phyloP scores from a whole-genome alignment of 2,113 vertebrate genomes.

The Ovis canadensis region DNA sequence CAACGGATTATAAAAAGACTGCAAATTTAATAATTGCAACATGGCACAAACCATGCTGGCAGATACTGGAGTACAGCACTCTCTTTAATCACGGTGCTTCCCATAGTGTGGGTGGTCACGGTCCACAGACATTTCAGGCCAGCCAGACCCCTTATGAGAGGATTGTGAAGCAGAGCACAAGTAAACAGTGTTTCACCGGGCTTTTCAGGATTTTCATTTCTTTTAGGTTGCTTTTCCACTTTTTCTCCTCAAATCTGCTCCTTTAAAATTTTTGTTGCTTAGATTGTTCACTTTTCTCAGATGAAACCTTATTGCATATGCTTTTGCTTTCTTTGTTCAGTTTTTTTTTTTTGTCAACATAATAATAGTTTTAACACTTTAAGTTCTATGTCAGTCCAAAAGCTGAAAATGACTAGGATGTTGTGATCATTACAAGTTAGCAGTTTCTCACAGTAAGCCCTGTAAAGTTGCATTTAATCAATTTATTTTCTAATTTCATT shows the following conservation, averaged over 20 bases:
- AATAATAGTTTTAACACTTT: neutral
- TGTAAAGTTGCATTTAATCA: neutral
- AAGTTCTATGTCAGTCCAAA: conserved; percentile 27
- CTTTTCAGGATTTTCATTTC: conserved; percentile 59
- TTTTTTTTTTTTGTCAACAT: neutral
- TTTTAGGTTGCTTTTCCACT: neutral
- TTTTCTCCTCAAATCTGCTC: neutral
- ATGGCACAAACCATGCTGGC: conserved; percentile 76
- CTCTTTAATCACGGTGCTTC: conserved; percentile 81
- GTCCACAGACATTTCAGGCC: conserved; percentile 57
- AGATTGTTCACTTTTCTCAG: conserved; percentile 49
- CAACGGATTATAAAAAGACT: conserved; percentile 79
- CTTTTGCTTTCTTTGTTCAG: conserved; percentile 1
- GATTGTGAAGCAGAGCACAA: conserved; percentile 66
- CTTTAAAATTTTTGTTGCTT: conserved; percentile 52
- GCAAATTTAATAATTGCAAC: conserved; percentile 81
- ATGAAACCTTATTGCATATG: neutral
- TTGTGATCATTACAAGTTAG: conserved; percentile 19
- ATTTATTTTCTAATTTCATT: conserved; percentile 22
- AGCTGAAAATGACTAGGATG: neutral
- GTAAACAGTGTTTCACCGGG: conserved; percentile 73
- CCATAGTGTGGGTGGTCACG: conserved; percentile 81
- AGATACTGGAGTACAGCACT: conserved; percentile 67
- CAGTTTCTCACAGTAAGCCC: neutral
- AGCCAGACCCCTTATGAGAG: conserved; percentile 33